Evolutionary conservation across 1,140 invertebrate genomes (phyloP).

Genomic region (Drosophila mayri): DNA sequence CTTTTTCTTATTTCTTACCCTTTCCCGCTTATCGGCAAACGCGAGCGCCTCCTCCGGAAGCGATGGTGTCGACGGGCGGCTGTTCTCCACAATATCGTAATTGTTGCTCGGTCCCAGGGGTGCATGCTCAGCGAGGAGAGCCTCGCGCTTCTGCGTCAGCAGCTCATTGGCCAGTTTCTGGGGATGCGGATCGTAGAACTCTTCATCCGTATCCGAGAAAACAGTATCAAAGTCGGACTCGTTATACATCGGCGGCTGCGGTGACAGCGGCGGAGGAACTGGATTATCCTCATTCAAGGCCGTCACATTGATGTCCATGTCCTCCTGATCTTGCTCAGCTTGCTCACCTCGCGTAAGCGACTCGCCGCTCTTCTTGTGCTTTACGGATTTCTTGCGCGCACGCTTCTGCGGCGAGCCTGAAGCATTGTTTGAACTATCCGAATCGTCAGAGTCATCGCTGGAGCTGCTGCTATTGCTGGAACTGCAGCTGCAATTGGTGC

Average conservation of each 20-base stretch:
- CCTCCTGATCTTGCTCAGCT: constrained; percentile 25
- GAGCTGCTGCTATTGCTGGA: constrained; percentile 89
- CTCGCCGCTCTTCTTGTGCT: constrained; percentile 38
- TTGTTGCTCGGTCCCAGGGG: constrained; percentile 87
- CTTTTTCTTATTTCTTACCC: constrained; percentile 87
- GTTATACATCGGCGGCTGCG: constrained; percentile 62
- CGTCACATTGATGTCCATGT: constrained; percentile 42
- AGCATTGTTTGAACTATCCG: constrained; percentile 72
- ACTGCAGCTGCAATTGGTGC: constrained; percentile 88
- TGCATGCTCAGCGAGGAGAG: constrained; percentile 87
- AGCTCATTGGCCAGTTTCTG: constrained; percentile 89
- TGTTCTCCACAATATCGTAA: constrained; percentile 87
- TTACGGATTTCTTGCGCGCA: constrained; percentile 47
- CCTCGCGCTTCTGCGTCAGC: constrained; percentile 90
- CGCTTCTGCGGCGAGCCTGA: constrained; percentile 40
- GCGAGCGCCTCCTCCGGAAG: constrained; percentile 84
- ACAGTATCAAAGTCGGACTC: constrained; percentile 94
- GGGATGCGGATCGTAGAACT: constrained; percentile 93
- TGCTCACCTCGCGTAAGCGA: constrained; percentile 18
- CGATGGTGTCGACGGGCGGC: constrained; percentile 87
- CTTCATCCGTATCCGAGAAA: constrained; percentile 93
- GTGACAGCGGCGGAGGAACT: constrained; percentile 16
- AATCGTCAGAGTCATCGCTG: constrained; percentile 87
- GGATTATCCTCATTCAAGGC: constrained; percentile 37
- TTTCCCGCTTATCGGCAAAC: constrained; percentile 83